Evolutionary conservation across 2,113 vertebrate species (phyloP), one percentile per base, ranked within the genome.

Genomic region (Aphyosemion australe): DNA sequence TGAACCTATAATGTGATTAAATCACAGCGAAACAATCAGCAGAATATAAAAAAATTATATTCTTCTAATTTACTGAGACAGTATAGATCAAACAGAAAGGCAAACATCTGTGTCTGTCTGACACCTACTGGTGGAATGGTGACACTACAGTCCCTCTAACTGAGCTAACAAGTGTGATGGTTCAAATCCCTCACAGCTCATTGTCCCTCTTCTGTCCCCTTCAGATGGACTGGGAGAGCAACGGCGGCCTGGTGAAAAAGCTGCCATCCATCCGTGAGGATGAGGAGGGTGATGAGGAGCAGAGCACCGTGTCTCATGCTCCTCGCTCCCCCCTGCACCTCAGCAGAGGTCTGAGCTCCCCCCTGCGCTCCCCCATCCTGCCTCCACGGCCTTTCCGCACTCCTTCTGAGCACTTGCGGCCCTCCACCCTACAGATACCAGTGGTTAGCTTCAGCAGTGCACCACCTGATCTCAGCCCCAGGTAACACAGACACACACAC

Each of bases 211-310:
- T 9, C 31, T 15, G 42, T 16, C 12, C 21, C 13, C 7, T 34
- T 31, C 73, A 94, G 93, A 77, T 85, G 72, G 93, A 94, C 78
- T 92, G 90, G 90, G 93, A 94, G 57, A 93, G 91, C 19, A 94
- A 94, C 2, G 93, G 93, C 0, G 90, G 92, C 8, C 65, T 94
- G 57, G 91, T 94, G 76, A 94, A 94, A 76, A 94, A 94, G 82
- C 88, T 94, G 20, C 90, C 93, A 0, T 92, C 93, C 8, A 94
- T 94, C 61, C 86, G 88, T 12, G 93, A 94, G 80, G 93, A 94
- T 7, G 93, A 94, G 69, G 93, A 94, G 50, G 89, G 83, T 0
- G 93, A 92, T 2, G 93, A 94, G 48, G 92, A 92, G 50, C 89
- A 87, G 83, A 80, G 61, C 64, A 85, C 87, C 0, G 79, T 91